Evolutionary conservation across 2,113 vertebrate genomes (phyloP), one percentile per base, ranked within the genome.

Genomic region (Clarias macrocephalus): DNA sequence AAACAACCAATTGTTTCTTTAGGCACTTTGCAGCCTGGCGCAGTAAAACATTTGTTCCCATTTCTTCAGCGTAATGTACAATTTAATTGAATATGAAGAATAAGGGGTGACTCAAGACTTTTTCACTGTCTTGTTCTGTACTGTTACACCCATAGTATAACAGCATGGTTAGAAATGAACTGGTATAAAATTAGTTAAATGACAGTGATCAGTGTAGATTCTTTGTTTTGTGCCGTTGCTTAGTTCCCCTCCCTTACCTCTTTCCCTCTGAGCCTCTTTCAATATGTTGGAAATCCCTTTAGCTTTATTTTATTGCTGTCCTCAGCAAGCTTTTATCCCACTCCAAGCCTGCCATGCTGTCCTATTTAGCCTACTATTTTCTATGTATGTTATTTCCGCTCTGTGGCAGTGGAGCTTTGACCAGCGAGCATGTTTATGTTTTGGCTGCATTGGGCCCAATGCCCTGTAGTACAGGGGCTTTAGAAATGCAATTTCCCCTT

Each of bases 241-340:
- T 79, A 62, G 66, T 19, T n/a, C 59, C 48, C 82, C 59, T 70
- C 54, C 19, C 62, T 42, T 79, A 25, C 59, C 9, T 25, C 59
- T 28, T 70, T 83, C 48, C 66, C 75, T 70, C 62, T 5, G 19
- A 37, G 91, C 88, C 89, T 92, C 90, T 87, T 87, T 88, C 84
- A 28, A 81, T 59, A 25, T 84, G 66, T 86, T 10, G 65, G 11
- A 66, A 84, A 93, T 94, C 96, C 95, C 93, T 89, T 93, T 94
- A 95, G 92, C 96, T 94, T 92, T 93, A 88, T 93, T 98, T 97
- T 97, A 96, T 96, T 98, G 96, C 97, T 94, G 95, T 96, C 94
- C 96, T 99, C 97, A 98, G 97, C 97, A 98, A 95, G 96, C 96
- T 97, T 93, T 98, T 97, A 98, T 98, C 97, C 96, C 96, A 93